These are phyloP conservation scores for Parnassius mnemosyne DNA, from an alignment of 2,888 invertebrate genomes.

Conservation along the genomic window DNA sequence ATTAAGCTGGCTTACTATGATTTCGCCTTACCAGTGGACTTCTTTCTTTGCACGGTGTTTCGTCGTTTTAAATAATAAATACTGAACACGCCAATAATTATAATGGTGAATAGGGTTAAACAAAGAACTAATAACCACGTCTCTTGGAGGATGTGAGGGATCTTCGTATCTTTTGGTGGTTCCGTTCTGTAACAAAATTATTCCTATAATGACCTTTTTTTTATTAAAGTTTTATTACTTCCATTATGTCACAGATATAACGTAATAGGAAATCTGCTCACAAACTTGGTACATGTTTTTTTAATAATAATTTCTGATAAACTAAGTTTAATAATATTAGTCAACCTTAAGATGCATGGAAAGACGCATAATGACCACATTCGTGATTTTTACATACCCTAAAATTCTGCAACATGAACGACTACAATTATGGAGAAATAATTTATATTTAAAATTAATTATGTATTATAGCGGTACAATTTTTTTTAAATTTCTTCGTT, in stretches of 20 bases:
- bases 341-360: not conserved
- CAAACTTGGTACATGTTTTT: too few relatives aligned
- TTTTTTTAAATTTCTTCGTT: too few relatives aligned
- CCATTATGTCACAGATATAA: too few relatives aligned
- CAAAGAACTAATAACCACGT: conserved; percentile 72
- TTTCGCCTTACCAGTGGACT: conserved; percentile 60
- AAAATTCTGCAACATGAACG: too few relatives aligned
- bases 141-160: conserved; percentile 69
- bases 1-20: conserved; percentile 15
- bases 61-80: conserved; percentile 69
- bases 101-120: conserved; percentile 63
- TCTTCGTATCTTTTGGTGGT: conserved; percentile 69
- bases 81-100: conserved; percentile 66
- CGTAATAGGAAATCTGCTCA: too few relatives aligned
- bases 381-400: too few relatives aligned
- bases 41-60: conserved; percentile 68
- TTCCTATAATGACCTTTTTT: too few relatives aligned
- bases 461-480: too few relatives aligned
- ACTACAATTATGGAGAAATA: not conserved
- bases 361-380: not conserved
- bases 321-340: too few relatives aligned
- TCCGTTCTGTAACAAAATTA: conserved; percentile 54
- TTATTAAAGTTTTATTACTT: too few relatives aligned
- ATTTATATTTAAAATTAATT: too few relatives aligned
- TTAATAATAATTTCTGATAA: too few relatives aligned